Base-by-base conservation (phyloP, 2,797 vertebrate genomes). In the Graptemys geographica region DNA sequence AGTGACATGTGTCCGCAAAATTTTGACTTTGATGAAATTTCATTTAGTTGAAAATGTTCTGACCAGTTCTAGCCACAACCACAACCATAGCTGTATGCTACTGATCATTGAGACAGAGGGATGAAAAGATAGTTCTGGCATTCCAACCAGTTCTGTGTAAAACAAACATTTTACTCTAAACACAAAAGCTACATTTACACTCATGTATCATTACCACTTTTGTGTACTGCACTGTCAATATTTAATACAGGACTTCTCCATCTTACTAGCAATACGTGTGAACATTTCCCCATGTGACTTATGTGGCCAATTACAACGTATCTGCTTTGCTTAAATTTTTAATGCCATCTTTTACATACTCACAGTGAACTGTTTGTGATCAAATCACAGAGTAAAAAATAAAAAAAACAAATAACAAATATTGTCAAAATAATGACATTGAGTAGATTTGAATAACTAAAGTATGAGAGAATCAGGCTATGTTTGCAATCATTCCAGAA, bases 401-500 rank as follows among this genome's bases (percentile, higher is more conserved):
- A 88, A 31, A 92, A 86, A 27, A 44, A 59, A 41, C 41, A 41
- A 84, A 47, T 79, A 79, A 4, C 92, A 94, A 79, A 49, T 65
- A 13, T 80, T 84, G 72, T 9, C 83, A 83, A 89, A 69, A 93
- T 41, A 92, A 90, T 92, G 87, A 79, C 83, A 90, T 55, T 44
- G 1, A n/a, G 84, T 86, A 85, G 83, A 87, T 89, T 82, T 92
- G 49, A 94, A 89, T 74, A 93, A 90, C 80, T 62, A 28, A 10
- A 86, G 37, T 47, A 33, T 15, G 8, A 15, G 33, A 80, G 28
- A 87, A 57, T 81, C 90, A 86, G 33, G 2, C 83, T 57, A 1
- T 5, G 88, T 88, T 80, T 94, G 37, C 62, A 83, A 62, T 53
- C 79, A 21, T 41, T 88, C n/a, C 2, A 56, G 49, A 86, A 89